A percentile compares a stretch with the other conserved stretches of the same genome.
Evolutionary conservation across 2,113 vertebrate genomes (phyloP).

Genomic region (Serinus canaria): DNA sequence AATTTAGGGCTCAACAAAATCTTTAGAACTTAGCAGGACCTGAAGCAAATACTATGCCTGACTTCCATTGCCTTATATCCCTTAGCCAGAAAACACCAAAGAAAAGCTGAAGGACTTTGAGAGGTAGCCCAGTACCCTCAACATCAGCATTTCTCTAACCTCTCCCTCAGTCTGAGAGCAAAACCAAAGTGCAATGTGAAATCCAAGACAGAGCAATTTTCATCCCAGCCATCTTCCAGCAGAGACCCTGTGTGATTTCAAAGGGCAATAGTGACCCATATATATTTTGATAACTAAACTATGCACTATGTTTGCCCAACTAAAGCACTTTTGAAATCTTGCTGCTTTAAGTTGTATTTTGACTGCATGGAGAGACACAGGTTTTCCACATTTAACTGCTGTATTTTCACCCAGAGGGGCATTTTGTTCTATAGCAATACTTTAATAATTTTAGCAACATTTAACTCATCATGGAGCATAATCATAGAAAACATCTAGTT

Average conservation of each 20-base stretch:
- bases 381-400: neutral
- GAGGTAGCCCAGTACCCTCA: neutral
- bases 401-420: neutral
- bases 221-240: neutral
- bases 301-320: neutral
- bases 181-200: neutral
- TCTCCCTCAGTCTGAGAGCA: neutral
- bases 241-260: neutral
- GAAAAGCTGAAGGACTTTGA: neutral
- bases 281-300: conserved; percentile 12
- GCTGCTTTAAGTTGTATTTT: neutral
- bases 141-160: neutral
- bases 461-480: neutral
- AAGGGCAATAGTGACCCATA: neutral
- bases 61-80: neutral
- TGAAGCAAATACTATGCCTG: neutral
- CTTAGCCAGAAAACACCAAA: neutral
- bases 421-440: neutral
- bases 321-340: neutral
- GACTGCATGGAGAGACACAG: neutral
- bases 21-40: neutral
- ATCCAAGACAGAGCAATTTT: neutral
- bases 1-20: neutral
- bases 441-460: neutral
- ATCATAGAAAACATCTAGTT: neutral